Conservation (phyloP, 2,797 vertebrate genomes). For the Anas bahamensis region DNA sequence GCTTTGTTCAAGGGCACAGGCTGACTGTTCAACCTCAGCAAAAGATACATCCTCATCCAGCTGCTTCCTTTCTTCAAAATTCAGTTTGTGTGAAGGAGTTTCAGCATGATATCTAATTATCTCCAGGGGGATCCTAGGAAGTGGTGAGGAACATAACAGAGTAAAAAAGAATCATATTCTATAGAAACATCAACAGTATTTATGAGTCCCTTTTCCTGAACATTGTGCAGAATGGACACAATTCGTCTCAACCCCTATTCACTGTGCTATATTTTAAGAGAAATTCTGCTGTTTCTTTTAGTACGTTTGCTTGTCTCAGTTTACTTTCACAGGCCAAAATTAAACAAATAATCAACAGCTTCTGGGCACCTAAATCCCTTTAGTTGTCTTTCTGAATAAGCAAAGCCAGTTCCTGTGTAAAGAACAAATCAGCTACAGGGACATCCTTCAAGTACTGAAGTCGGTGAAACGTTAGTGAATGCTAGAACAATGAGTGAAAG, state of each 20-base stretch:
- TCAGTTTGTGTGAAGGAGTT: conserved; percentile 46
- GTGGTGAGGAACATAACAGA: conserved; percentile 24
- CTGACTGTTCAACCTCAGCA: conserved; percentile 50
- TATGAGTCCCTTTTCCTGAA: not conserved
- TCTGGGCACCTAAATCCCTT: not conserved
- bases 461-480: not conserved
- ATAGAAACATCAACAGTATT: not conserved
- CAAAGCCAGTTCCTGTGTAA: not conserved
- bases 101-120: conserved; percentile 50
- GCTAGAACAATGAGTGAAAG: not conserved
- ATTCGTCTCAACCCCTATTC: not conserved
- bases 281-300: not conserved
- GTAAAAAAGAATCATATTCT: conserved; percentile 8
- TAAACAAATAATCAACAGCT: not conserved
- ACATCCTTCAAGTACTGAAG: not conserved
- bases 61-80: conserved; percentile 53
- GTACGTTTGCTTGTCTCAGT: not conserved
- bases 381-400: not conserved
- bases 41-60: conserved; percentile 38
- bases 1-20: conserved; percentile 45
- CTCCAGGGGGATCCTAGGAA: conserved; percentile 40
- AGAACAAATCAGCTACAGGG: not conserved
- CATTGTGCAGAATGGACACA: not conserved
- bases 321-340: not conserved
- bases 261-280: not conserved